Evolutionary conservation across 2,888 invertebrate genomes (phyloP), one percentile per base, ranked within the genome.

Genomic region (Lasioglossum oenotherae): DNA sequence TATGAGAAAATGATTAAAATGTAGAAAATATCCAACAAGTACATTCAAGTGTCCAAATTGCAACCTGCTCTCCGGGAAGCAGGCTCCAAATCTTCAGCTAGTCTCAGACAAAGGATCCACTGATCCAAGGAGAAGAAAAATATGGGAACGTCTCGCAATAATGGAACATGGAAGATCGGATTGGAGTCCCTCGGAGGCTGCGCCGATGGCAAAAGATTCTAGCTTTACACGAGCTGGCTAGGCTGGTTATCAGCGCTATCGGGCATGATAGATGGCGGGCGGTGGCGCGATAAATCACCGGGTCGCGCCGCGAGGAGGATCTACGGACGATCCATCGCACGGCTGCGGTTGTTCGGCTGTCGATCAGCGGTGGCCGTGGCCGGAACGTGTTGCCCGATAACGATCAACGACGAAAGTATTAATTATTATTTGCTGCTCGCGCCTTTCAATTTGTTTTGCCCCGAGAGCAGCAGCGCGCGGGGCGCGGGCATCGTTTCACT

Each of bases 271-370:
- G 91, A 92, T 92, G 88, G 84, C 88, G 84, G 74, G 86, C 88
- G 82, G 88, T 92, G 87, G 89, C 86, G 89, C 90, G 89, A 92
- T 92, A 92, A 92, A 92, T 92, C 92, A 92, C 84, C 77, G 82
- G 90, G 91, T 91, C 88, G 81, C 90, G 82, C 79, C 74, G 85
- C 81, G 84, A 81, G 80, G 87, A 87, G 80, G 87, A 88, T 87
- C 89, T 88, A 88, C 77, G 82, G 76, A 80, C 78, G 84, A 88
- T 87, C 84, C 85, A 82, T 79, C 49, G 73, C 76, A 53, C 73
- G 86, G 81, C 35, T 46, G 57, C 38, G 78, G 74, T 49, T 80
- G 84, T 73, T 85, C 88, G 88, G 82, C 87, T 88, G 90, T 88
- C 90, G 89, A 90, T 90, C 90, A 88, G 80, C 82, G 81, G 87